Percentiles rank a stretch among this genome's conserved stretches.
phyloP scores from a whole-genome alignment of 2,888 invertebrate genomes.

The Anoncus sp. region DNA sequence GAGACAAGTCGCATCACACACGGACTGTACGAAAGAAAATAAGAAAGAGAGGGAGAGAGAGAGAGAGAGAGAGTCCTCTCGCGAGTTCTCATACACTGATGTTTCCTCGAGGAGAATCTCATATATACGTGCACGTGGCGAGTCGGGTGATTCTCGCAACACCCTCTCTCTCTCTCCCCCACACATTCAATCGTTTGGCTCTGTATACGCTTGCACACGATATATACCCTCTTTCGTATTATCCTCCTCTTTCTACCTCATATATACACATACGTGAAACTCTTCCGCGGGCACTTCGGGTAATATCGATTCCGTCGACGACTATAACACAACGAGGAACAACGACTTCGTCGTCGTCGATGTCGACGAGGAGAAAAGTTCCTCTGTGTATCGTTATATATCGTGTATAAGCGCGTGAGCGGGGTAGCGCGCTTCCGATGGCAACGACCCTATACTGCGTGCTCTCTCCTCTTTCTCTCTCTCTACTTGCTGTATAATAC shows the following conservation, averaged over 20 bases:
- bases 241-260: slow-evolving; percentile 53
- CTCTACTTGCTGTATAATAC: slow-evolving; percentile 16
- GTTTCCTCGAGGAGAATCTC: not conserved
- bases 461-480: slow-evolving; percentile 42
- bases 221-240: slow-evolving; percentile 45
- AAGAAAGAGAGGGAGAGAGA: slow-evolving; percentile 23
- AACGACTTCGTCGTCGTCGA: slow-evolving; percentile 18
- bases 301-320: slow-evolving; percentile 68
- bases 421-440: slow-evolving; percentile 77
- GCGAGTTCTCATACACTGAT: slow-evolving; percentile 1
- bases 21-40: slow-evolving; percentile 6
- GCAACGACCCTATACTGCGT: slow-evolving; percentile 79
- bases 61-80: slow-evolving; percentile 41
- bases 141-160: slow-evolving; percentile 52
- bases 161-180: slow-evolving; percentile 52
- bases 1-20: slow-evolving; percentile 34
- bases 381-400: slow-evolving; percentile 36
- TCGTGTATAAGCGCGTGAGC: slow-evolving; percentile 62
- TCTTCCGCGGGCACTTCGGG: slow-evolving; percentile 58
- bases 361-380: slow-evolving; percentile 32
- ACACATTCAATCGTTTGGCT: slow-evolving; percentile 36
- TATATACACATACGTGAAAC: slow-evolving; percentile 13
- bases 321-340: slow-evolving; percentile 36
- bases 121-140: slow-evolving; percentile 39
- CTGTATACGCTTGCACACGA: slow-evolving; percentile 10